Percentiles rank a stretch among this genome's conserved stretches.
phyloP scores from a whole-genome alignment of 2,888 invertebrate genomes.

The Pterobdella sp. region DNA sequence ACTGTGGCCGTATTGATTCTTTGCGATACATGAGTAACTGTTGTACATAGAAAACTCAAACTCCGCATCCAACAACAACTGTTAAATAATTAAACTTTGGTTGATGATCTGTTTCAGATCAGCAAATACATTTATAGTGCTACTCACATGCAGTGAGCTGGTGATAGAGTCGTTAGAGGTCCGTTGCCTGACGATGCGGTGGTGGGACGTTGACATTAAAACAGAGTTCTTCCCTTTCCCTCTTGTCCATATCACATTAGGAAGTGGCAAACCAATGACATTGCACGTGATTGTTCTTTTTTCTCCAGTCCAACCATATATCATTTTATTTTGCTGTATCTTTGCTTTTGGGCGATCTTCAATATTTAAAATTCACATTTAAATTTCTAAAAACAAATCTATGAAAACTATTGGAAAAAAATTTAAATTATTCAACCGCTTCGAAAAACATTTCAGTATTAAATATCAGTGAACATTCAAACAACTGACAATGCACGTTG shows the following conservation, averaged over 20 bases:
- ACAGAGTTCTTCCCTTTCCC: conserved; percentile 17
- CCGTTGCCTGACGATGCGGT: not conserved
- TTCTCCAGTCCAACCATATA: conserved; percentile 18
- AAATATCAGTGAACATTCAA: too few species aligned
- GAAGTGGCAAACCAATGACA: conserved; percentile 24
- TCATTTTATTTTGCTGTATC: not conserved
- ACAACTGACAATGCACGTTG: conserved; percentile 25
- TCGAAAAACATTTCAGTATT: not conserved
- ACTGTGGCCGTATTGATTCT: conserved; percentile 26
- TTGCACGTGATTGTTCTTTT: conserved; percentile 23
- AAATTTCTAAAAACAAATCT: not conserved
- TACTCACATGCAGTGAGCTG: conserved; percentile 7
- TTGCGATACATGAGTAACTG: conserved; percentile 26
- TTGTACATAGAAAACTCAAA: conserved; percentile 18
- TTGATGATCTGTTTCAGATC: not conserved
- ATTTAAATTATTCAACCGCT: too few species aligned
- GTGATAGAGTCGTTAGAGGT: not conserved
- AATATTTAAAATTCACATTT: not conserved
- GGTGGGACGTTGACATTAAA: conserved; percentile 16
- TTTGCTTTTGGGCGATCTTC: conserved; percentile 19
- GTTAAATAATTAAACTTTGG: not conserved
- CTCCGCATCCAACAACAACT: conserved; percentile 20
- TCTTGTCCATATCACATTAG: conserved; percentile 23
- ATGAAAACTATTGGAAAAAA: too few species aligned
- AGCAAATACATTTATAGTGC: not conserved